Percentiles rank a stretch among this genome's conserved stretches.
Conservation (phyloP, 2,888 invertebrate species). For the Aromia moschata region DNA sequence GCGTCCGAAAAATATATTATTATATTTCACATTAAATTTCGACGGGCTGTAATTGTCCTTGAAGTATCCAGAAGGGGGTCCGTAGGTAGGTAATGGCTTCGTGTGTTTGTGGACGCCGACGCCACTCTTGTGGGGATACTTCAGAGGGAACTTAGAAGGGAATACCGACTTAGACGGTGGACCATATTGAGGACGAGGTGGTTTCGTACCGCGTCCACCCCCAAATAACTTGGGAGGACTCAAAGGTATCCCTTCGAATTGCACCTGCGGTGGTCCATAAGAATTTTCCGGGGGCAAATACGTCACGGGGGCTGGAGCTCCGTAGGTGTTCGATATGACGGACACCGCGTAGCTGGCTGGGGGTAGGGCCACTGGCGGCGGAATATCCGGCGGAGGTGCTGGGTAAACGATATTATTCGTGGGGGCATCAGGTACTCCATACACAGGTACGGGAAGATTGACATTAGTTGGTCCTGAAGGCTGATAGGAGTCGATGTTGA, state of each 20-base stretch:
- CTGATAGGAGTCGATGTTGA: slow-evolving; percentile 62
- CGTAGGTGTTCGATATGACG: slow-evolving; percentile 44
- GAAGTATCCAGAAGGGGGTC: slow-evolving; percentile 47
- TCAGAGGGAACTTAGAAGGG: slow-evolving; percentile 51
- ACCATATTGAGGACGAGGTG: slow-evolving; percentile 56
- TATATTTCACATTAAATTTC: slow-evolving; percentile 38
- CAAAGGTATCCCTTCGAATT: slow-evolving; percentile 35
- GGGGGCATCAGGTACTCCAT: slow-evolving; percentile 68
- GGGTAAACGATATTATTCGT: slow-evolving; percentile 62
- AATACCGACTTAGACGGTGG: slow-evolving; percentile 53
- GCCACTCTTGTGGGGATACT: slow-evolving; percentile 57
- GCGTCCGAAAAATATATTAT: slow-evolving; percentile 20
- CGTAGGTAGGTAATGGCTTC: slow-evolving; percentile 49
- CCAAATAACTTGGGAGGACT: slow-evolving; percentile 58
- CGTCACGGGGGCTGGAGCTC: slow-evolving; percentile 28
- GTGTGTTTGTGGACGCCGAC: slow-evolving; percentile 52
- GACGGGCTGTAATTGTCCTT: slow-evolving; percentile 42
- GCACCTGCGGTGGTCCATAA: slow-evolving; percentile 29
- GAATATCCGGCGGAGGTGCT: slow-evolving; percentile 63
- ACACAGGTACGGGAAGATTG: slow-evolving; percentile 68
- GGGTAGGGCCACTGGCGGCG: slow-evolving; percentile 54
- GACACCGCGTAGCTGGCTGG: slow-evolving; percentile 50
- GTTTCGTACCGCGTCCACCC: slow-evolving; percentile 61
- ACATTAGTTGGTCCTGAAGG: slow-evolving; percentile 59
- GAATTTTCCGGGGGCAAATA: slow-evolving; percentile 23